Evolutionary conservation across 2,113 vertebrate species (phyloP).

Genomic region (Synodontis membranacea): DNA sequence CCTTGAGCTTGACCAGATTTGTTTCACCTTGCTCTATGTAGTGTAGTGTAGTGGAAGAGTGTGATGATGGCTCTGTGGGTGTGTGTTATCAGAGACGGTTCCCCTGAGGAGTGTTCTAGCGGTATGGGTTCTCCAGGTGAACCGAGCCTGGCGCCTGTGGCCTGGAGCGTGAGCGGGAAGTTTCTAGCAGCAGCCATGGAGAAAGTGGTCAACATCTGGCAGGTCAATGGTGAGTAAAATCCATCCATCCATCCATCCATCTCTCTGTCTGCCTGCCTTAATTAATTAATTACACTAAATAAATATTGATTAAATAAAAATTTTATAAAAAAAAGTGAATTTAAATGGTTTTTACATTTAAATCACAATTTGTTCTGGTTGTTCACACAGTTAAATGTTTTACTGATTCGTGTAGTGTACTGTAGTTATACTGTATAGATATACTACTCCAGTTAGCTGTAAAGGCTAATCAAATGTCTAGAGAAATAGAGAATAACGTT

Average conservation of each 20-base stretch:
- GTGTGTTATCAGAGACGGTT: slow-evolving; percentile 76
- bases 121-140: slow-evolving; percentile 88
- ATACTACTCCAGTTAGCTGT: background rate
- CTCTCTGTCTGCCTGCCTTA: too few relatives aligned
- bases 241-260: too few relatives aligned
- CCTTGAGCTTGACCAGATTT: background rate
- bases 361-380: background rate
- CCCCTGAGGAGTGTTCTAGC: slow-evolving; percentile 76
- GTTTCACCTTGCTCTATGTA: background rate
- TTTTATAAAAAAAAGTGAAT: too few relatives aligned
- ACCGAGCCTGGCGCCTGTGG: slow-evolving; percentile 83
- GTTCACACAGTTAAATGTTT: background rate
- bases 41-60: background rate
- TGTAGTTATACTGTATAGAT: background rate
- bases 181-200: slow-evolving; percentile 92
- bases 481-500: background rate
- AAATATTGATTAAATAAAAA: too few relatives aligned
- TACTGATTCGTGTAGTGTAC: background rate
- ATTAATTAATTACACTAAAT: too few relatives aligned
- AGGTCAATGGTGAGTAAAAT: slow-evolving; percentile 87
- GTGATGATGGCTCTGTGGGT: background rate
- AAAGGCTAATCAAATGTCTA: background rate
- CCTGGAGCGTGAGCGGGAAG: slow-evolving; percentile 93
- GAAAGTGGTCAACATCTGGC: slow-evolving; percentile 98
- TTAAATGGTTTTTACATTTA: background rate